Conservation (phyloP, 1,140 invertebrate genomes). For the Saccostrea echinata region DNA sequence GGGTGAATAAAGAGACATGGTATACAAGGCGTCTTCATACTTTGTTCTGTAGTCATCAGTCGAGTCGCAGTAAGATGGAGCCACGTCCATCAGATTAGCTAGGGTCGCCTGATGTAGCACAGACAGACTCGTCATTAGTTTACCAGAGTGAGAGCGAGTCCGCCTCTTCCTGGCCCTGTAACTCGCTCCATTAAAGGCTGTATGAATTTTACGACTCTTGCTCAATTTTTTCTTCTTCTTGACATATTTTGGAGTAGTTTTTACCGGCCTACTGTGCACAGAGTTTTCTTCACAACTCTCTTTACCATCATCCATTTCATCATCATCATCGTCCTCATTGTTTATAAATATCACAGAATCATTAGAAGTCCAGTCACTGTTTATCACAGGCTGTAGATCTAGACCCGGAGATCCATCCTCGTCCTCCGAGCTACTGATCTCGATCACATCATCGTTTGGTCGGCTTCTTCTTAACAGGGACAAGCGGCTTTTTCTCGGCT, state of each 20-base stretch:
- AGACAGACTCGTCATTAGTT: slow-evolving; percentile 70
- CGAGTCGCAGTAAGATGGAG: slow-evolving; percentile 58
- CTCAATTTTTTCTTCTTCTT: slow-evolving; percentile 49
- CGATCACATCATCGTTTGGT: neutral
- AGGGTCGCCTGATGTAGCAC: slow-evolving; percentile 75
- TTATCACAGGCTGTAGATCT: neutral
- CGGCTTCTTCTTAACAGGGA: slow-evolving; percentile 18
- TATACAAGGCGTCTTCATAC: slow-evolving; percentile 72
- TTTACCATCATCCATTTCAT: slow-evolving; percentile 26
- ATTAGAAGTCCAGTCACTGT: neutral
- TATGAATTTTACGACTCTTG: slow-evolving; percentile 53
- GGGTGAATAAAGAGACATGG: slow-evolving; percentile 73
- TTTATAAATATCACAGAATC: slow-evolving; percentile 4
- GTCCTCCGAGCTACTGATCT: slow-evolving; percentile 32
- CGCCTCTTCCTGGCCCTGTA: neutral
- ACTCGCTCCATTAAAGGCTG: slow-evolving; percentile 62
- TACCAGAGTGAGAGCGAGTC: neutral
- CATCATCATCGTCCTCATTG: slow-evolving; percentile 25
- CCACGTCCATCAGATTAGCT: slow-evolving; percentile 67
- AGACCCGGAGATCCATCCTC: too few species aligned
- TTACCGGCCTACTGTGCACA: neutral
- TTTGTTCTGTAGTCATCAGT: slow-evolving; percentile 64
- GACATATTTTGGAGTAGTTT: neutral
- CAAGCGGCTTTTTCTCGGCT: slow-evolving; percentile 31
- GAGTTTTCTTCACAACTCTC: slow-evolving; percentile 26